A percentile compares a stretch with the other conserved stretches of the same genome.
Evolutionary conservation across 2,113 vertebrate genomes (phyloP).

Genomic region (Chitala chitala): DNA sequence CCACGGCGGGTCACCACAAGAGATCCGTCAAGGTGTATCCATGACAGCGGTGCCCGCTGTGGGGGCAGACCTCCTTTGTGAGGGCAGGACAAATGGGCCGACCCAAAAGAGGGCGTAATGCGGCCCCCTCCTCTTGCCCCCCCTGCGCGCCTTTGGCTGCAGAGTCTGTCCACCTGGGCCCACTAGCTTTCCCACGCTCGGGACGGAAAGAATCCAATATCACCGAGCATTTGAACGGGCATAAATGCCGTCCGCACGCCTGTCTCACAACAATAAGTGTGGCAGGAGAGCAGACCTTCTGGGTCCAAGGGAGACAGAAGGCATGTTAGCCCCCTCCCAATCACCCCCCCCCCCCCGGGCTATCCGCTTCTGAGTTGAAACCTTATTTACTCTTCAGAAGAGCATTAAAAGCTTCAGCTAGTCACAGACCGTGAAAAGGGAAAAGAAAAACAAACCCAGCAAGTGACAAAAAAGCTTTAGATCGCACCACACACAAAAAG

Average conservation of each 20-base stretch:
- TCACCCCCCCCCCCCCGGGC: neutral
- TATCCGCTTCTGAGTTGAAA: conserved; percentile 62
- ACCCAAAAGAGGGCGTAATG: neutral
- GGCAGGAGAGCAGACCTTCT: neutral
- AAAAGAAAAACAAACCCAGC: conserved; percentile 33
- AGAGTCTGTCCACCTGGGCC: neutral
- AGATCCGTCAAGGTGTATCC: conserved; percentile 12
- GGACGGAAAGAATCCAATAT: neutral
- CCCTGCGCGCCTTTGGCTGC: neutral
- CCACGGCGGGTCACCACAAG: neutral
- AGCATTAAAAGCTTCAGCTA: conserved; percentile 41
- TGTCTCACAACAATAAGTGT: neutral
- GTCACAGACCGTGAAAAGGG: conserved; percentile 45
- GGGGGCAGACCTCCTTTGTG: neutral
- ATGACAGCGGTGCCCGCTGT: conserved; percentile 10
- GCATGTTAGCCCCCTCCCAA: neutral
- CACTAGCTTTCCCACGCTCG: conserved; percentile 13
- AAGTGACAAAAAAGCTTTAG: conserved; percentile 35
- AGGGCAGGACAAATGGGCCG: neutral
- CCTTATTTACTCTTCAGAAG: conserved; percentile 38
- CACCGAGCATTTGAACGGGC: neutral
- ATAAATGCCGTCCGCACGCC: neutral
- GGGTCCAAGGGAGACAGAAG: neutral
- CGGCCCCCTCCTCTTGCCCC: neutral
- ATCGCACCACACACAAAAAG: conserved; percentile 29